A percentile compares a stretch with the other conserved stretches of the same genome.
Evolutionary conservation across 2,888 invertebrate species (phyloP).

Genomic region (Deilephila elpenor): DNA sequence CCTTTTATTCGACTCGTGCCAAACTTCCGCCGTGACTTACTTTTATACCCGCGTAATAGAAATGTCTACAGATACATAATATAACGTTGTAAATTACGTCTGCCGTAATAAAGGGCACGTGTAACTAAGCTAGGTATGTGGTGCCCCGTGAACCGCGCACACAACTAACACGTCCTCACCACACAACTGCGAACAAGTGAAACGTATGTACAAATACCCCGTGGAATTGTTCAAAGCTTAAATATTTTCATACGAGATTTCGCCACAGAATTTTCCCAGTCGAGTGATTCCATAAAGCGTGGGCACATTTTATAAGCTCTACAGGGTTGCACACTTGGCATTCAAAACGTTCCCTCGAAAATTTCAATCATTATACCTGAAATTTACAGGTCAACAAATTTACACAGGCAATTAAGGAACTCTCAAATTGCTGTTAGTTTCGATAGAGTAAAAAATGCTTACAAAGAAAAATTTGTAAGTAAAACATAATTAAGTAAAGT

Average conservation of each 20-base stretch:
- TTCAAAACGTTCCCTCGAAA: constrained; percentile 46
- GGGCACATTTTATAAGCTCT: constrained; percentile 60
- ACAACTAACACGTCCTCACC: constrained; percentile 35
- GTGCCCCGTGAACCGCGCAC: background rate
- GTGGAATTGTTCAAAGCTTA: constrained; percentile 55
- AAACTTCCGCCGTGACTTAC: constrained; percentile 32
- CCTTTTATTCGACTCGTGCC: constrained; percentile 45
- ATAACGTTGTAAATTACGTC: background rate
- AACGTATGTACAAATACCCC: constrained; percentile 53
- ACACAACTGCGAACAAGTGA: constrained; percentile 47
- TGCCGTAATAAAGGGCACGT: too few relatives aligned
- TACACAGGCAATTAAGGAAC: constrained; percentile 18
- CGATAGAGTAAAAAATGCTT: constrained; percentile 8
- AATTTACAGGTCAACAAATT: constrained; percentile 35
- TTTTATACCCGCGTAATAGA: constrained; percentile 29
- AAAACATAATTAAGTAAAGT: background rate
- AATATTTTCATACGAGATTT: constrained; percentile 60
- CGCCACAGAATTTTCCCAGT: constrained; percentile 56
- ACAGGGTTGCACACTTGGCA: constrained; percentile 48
- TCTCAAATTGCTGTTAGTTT: constrained; percentile 7
- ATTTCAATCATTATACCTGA: constrained; percentile 45
- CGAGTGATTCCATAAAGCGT: constrained; percentile 59
- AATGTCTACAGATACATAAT: constrained; percentile 15
- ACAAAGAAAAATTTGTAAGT: background rate
- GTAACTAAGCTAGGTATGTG: too few relatives aligned